phyloP scores from a whole-genome alignment of 2,888 invertebrate genomes.

The Ormia ochracea region DNA sequence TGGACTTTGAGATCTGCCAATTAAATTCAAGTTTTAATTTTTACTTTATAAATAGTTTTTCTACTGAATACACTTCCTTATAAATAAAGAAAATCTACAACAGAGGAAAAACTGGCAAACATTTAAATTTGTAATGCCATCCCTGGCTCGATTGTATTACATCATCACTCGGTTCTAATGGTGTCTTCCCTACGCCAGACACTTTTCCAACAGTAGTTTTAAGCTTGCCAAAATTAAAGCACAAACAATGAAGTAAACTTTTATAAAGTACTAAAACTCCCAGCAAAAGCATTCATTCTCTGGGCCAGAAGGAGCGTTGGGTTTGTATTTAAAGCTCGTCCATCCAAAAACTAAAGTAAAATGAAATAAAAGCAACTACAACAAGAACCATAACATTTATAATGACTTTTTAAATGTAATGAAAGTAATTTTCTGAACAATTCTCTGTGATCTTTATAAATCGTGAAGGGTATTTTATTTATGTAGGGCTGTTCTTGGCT shows the following conservation, averaged over 20 bases:
- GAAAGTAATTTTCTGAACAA: conserved; percentile 68
- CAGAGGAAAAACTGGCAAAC: too few relatives aligned
- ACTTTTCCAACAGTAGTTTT: not conserved
- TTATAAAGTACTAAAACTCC: conserved; percentile 14
- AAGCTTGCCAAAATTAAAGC: not conserved
- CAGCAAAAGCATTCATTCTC: conserved; percentile 3
- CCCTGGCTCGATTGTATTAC: too few relatives aligned
- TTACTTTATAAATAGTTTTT: too few relatives aligned
- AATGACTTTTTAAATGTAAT: conserved; percentile 71
- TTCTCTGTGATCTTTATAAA: conserved; percentile 38
- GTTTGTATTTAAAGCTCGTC: conserved; percentile 8
- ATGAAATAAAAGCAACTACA: conserved; percentile 17
- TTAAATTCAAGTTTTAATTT: too few relatives aligned
- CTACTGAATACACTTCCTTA: too few relatives aligned
- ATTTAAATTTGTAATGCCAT: too few relatives aligned
- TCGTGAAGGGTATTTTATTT: conserved; percentile 34
- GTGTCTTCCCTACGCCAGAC: not conserved
- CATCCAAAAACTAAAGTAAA: too few relatives aligned
- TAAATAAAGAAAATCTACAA: too few relatives aligned
- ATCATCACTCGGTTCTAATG: not conserved
- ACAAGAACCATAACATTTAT: conserved; percentile 62
- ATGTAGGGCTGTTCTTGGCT: conserved; percentile 28
- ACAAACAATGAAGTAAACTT: conserved; percentile 9
- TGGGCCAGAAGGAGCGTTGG: not conserved
- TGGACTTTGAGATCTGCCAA: too few relatives aligned